phyloP scores from a whole-genome alignment of 2,888 invertebrate species.

The Petrolisthes cinctipes region DNA sequence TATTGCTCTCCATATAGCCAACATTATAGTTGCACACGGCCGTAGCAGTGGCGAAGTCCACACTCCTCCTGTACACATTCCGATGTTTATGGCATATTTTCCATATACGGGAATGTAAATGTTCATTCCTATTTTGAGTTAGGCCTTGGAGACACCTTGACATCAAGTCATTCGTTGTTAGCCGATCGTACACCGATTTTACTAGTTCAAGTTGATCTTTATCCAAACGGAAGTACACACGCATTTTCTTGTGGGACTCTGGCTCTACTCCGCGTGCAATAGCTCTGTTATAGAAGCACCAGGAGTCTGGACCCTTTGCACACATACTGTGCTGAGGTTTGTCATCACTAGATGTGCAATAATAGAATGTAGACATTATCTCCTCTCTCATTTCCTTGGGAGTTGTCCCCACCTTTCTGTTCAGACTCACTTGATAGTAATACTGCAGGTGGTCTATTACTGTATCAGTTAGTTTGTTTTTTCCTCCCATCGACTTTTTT shows the following conservation, averaged over 20 bases:
- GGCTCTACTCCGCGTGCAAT: background rate
- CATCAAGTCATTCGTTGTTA: background rate
- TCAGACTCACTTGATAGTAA: constrained; percentile 1
- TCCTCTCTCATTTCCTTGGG: constrained; percentile 27
- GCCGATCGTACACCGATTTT: background rate
- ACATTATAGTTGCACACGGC: background rate
- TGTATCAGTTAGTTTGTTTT: constrained; percentile 20
- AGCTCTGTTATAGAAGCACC: constrained; percentile 64
- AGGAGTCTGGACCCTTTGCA: constrained; percentile 62
- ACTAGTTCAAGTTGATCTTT: background rate
- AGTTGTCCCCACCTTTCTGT: constrained; percentile 7
- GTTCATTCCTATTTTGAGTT: constrained; percentile 6
- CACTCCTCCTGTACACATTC: background rate
- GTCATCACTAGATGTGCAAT: constrained; percentile 37
- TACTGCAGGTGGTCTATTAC: constrained; percentile 14
- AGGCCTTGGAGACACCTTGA: background rate
- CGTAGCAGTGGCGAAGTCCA: background rate
- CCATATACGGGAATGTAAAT: constrained; percentile 1
- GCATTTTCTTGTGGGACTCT: constrained; percentile 4
- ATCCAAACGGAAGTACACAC: background rate
- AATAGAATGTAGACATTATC: background rate
- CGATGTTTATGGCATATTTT: constrained; percentile 12
- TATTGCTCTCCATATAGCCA: background rate
- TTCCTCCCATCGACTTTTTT: background rate
- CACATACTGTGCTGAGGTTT: constrained; percentile 66